Conservation (phyloP, 2,888 invertebrate species). For the Lathronympha strigana region DNA sequence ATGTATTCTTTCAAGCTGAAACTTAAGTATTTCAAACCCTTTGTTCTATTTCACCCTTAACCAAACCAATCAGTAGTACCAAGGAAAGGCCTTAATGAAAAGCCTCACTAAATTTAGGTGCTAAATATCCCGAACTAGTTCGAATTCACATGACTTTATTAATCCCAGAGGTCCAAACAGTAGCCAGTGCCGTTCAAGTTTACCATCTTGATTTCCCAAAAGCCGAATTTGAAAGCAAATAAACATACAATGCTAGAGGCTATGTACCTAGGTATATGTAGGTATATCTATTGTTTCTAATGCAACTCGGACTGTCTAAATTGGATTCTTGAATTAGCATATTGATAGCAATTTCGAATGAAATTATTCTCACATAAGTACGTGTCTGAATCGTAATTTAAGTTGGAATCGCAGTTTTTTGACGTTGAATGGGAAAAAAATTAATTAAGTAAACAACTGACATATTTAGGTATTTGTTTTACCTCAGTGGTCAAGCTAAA, state of each 20-base stretch:
- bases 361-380: neutral
- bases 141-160: slow-evolving; percentile 52
- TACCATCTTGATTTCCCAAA: slow-evolving; percentile 77
- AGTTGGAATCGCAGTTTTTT: neutral
- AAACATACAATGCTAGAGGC: slow-evolving; percentile 53
- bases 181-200: slow-evolving; percentile 67
- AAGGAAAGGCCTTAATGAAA: slow-evolving; percentile 17
- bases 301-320: slow-evolving; percentile 35
- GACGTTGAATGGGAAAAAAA: neutral
- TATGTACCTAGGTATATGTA: slow-evolving; percentile 10
- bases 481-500: neutral
- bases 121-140: slow-evolving; percentile 51
- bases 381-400: neutral
- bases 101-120: slow-evolving; percentile 34
- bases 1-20: too few species aligned
- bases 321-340: slow-evolving; percentile 32
- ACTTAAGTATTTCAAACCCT: neutral
- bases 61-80: neutral
- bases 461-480: neutral
- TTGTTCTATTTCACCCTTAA: neutral
- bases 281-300: slow-evolving; percentile 32
- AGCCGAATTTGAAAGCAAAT: slow-evolving; percentile 71
- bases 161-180: slow-evolving; percentile 56
- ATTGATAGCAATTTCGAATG: slow-evolving; percentile 22
- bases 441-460: neutral